Percentiles rank a stretch among this genome's conserved stretches.
phyloP scores from a whole-genome alignment of 35 echinoderm and acorn worm species.

The Ptychodera flava region DNA sequence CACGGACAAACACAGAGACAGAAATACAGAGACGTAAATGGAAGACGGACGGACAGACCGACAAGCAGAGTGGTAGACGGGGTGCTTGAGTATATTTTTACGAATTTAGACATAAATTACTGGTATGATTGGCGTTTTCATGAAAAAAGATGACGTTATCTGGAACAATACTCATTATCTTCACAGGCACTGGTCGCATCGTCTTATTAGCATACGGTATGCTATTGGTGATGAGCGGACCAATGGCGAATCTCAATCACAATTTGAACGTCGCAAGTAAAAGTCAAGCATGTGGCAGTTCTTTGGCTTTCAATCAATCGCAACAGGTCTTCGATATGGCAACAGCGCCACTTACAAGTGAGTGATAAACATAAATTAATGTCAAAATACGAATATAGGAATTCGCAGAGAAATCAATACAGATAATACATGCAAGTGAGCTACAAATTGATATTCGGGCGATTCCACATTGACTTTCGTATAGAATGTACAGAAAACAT shows the following conservation, averaged over 20 bases:
- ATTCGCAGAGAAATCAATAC: too few species aligned
- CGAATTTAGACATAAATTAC: not conserved
- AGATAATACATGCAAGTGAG: too few species aligned
- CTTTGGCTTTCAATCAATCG: conserved; percentile 81
- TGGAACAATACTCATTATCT: not conserved
- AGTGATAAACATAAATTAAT: too few species aligned
- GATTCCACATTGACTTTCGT: too few species aligned
- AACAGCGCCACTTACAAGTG: conserved; percentile 74
- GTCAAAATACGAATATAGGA: too few species aligned
- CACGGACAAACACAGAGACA: not conserved
- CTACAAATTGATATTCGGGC: too few species aligned
- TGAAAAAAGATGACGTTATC: not conserved
- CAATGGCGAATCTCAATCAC: conserved; percentile 68
- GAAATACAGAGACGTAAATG: not conserved
- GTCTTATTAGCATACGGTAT: conserved; percentile 85
- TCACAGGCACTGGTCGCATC: conserved; percentile 69
- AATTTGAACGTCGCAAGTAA: conserved; percentile 77
- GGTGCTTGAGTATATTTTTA: too few species aligned
- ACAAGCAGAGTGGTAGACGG: not conserved
- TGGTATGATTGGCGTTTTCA: not conserved
- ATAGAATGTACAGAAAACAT: too few species aligned
- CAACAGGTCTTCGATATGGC: conserved; percentile 55
- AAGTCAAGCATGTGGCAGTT: conserved; percentile 66
- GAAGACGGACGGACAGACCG: not conserved
- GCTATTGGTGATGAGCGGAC: conserved; percentile 70